These are phyloP conservation scores for Coccyzus lansbergi DNA, from an alignment of 2,797 vertebrate species.

Conservation along the genomic window DNA sequence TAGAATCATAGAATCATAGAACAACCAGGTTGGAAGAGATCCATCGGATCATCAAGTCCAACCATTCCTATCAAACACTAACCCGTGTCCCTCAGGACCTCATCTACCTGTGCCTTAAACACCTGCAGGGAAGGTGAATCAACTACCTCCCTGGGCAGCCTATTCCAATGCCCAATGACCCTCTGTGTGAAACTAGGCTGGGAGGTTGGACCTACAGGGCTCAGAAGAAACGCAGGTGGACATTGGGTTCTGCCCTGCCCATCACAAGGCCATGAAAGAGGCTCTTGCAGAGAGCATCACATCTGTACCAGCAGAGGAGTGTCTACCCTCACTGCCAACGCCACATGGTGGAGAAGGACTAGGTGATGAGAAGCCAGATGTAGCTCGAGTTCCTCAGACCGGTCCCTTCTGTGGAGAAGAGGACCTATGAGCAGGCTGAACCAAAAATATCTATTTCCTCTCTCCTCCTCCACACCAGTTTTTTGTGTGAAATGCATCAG, in stretches of 20 bases:
- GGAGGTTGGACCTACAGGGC: background rate
- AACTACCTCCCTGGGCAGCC: too few species aligned
- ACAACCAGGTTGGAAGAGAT: too few species aligned
- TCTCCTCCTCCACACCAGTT: background rate
- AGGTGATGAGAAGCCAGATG: conserved; percentile 5
- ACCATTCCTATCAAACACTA: too few species aligned
- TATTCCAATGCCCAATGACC: too few species aligned
- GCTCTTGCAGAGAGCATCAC: background rate
- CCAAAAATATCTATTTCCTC: conserved; percentile 30
- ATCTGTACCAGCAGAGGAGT: background rate
- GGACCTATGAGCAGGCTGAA: conserved; percentile 29
- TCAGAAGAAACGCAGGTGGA: background rate
- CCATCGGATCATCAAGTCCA: too few species aligned
- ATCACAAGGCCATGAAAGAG: background rate
- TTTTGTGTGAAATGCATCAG: conserved; percentile 45
- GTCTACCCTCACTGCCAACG: background rate
- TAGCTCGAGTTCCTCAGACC: background rate
- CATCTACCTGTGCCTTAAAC: too few species aligned
- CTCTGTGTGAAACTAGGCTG: background rate
- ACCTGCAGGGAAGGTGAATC: too few species aligned
- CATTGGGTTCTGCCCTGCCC: background rate
- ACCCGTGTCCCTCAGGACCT: too few species aligned
- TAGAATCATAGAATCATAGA: too few species aligned
- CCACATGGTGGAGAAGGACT: background rate
- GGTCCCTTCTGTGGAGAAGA: background rate